Evolutionary conservation across 2,797 vertebrate species (phyloP).

Genomic region (Anas flavirostris): DNA sequence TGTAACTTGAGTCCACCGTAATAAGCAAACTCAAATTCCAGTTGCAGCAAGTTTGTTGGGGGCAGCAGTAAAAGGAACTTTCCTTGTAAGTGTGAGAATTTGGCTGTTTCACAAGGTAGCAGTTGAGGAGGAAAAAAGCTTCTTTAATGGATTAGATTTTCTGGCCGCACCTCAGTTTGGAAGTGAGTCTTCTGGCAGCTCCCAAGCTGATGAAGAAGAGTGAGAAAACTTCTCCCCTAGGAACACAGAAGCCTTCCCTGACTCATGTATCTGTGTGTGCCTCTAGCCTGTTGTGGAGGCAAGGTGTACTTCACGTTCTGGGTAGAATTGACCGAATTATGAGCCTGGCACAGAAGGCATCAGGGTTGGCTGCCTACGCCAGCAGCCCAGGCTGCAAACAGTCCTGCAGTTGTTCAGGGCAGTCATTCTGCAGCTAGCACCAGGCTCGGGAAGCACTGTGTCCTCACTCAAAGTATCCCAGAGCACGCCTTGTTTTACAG

Average conservation of each 20-base stretch:
- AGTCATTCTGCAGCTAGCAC: neutral
- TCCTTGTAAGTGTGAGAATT: neutral
- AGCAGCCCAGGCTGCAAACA: neutral
- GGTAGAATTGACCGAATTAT: neutral
- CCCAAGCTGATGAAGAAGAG: neutral
- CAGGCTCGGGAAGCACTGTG: neutral
- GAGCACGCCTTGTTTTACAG: neutral
- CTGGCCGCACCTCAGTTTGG: neutral
- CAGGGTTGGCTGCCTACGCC: neutral
- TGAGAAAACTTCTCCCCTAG: neutral
- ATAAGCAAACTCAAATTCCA: neutral
- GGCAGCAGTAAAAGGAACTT: neutral
- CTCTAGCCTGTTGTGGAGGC: neutral
- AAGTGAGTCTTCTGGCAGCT: neutral
- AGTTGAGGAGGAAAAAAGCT: neutral
- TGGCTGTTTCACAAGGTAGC: neutral
- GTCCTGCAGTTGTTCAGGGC: neutral
- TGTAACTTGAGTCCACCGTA: neutral
- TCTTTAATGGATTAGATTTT: neutral
- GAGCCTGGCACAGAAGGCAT: neutral
- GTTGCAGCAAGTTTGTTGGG: neutral
- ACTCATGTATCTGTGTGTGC: neutral
- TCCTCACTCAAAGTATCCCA: neutral
- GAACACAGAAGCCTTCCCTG: neutral
- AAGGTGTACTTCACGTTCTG: neutral